Conservation (phyloP, 2,797 vertebrate species). For the Rhynchotus rufescens region DNA sequence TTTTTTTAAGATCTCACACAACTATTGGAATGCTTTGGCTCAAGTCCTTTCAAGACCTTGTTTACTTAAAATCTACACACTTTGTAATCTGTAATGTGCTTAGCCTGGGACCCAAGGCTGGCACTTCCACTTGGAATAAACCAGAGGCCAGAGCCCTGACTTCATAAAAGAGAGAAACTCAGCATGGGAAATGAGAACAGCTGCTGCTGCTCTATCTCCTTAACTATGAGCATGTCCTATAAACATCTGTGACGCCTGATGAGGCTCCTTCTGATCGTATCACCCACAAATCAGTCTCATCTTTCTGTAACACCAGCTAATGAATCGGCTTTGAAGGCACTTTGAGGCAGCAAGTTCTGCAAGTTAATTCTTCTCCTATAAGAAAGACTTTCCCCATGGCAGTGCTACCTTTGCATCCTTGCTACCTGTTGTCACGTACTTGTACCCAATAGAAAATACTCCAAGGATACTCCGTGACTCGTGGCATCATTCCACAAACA, state of each 20-base stretch:
- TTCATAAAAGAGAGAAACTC: background rate
- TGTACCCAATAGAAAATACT: background rate
- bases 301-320: constrained; percentile 7
- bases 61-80: background rate
- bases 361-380: background rate
- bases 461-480: background rate
- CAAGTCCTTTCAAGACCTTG: background rate
- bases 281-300: background rate
- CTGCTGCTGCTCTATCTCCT: background rate
- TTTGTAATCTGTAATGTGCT: background rate
- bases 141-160: background rate
- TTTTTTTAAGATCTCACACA: background rate
- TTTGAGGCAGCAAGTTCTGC: background rate
- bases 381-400: background rate
- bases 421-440: background rate
- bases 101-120: background rate
- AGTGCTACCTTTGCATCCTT: background rate
- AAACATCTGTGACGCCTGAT: background rate
- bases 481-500: rapidly evolving
- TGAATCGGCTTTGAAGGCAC: constrained; percentile 1
- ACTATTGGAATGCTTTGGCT: background rate
- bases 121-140: background rate
- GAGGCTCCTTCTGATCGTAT: constrained; percentile 6
- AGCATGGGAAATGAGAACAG: background rate
- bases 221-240: background rate